These are phyloP conservation scores for Halocaridina rubra DNA, from an alignment of 2,888 invertebrate genomes.

Conservation along the genomic window DNA sequence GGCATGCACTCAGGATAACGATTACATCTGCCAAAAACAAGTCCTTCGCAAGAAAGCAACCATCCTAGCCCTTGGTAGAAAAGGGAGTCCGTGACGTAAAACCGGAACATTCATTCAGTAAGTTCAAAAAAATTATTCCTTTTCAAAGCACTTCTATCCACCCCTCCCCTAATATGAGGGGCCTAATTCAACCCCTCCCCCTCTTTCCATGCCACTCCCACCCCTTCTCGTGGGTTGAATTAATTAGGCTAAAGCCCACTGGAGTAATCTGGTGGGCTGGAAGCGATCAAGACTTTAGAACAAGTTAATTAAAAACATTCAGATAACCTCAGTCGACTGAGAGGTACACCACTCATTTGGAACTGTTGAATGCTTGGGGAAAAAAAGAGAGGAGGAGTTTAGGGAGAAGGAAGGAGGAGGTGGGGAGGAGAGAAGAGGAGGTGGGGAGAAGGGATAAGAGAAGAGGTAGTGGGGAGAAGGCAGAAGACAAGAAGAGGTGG, in stretches of 20 bases:
- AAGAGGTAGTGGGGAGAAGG: not conserved
- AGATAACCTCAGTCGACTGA: constrained; percentile 13
- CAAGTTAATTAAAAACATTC: constrained; percentile 52
- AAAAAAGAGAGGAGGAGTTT: not conserved
- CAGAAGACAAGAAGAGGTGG: not conserved
- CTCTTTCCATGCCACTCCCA: not conserved
- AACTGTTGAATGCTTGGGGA: not conserved
- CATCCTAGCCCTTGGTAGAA: no score
- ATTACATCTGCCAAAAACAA: no score
- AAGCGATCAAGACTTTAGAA: constrained; percentile 50
- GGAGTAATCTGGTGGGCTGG: constrained; percentile 36
- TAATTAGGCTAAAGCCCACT: constrained; percentile 50
- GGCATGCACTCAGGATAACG: no score
- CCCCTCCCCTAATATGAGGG: not conserved
- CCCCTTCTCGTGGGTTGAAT: constrained; percentile 25
- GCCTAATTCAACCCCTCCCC: not conserved
- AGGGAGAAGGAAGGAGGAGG: not conserved
- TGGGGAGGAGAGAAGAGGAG: not conserved
- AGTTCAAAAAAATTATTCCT: no score
- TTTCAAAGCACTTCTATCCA: no score
- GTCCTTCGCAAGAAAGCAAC: no score
- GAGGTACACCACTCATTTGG: not conserved
- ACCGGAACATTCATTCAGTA: no score
- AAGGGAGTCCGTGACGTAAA: no score
- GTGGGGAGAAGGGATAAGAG: not conserved